A percentile compares a stretch with the other conserved stretches of the same genome.
phyloP scores from a whole-genome alignment of 2,888 invertebrate species.

The Opisthograptis luteolata region DNA sequence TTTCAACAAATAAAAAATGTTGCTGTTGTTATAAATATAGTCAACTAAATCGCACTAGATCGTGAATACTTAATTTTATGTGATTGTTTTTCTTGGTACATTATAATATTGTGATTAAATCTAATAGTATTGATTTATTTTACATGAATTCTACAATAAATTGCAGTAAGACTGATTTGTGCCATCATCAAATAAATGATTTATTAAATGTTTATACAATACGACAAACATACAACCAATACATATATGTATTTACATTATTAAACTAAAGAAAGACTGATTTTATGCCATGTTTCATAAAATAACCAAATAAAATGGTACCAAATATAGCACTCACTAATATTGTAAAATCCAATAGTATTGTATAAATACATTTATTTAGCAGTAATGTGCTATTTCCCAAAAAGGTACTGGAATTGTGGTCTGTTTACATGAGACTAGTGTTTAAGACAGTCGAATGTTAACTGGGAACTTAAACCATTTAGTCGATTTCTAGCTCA shows the following conservation, averaged over 20 bases:
- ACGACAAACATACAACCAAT: too few relatives aligned
- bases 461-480: too few relatives aligned
- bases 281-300: background rate
- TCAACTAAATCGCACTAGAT: slow-evolving; percentile 21
- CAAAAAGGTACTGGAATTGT: slow-evolving; percentile 32
- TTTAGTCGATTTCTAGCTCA: background rate
- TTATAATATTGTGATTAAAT: slow-evolving; percentile 9
- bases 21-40: too few relatives aligned
- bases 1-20: too few relatives aligned
- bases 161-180: slow-evolving; percentile 47
- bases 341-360: background rate
- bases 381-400: slow-evolving; percentile 33
- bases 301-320: background rate
- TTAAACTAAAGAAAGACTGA: background rate
- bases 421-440: slow-evolving; percentile 9
- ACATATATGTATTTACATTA: background rate
- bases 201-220: too few relatives aligned
- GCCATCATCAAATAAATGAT: slow-evolving; percentile 36
- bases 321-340: background rate
- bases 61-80: slow-evolving; percentile 8
- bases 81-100: slow-evolving; percentile 20
- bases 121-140: slow-evolving; percentile 17
- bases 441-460: slow-evolving; percentile 9
- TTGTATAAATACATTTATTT: slow-evolving; percentile 13
- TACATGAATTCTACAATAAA: slow-evolving; percentile 9